These are phyloP conservation scores for Caenorhabditis afra DNA, from an alignment of 2,888 invertebrate species.

Conservation along the genomic window DNA sequence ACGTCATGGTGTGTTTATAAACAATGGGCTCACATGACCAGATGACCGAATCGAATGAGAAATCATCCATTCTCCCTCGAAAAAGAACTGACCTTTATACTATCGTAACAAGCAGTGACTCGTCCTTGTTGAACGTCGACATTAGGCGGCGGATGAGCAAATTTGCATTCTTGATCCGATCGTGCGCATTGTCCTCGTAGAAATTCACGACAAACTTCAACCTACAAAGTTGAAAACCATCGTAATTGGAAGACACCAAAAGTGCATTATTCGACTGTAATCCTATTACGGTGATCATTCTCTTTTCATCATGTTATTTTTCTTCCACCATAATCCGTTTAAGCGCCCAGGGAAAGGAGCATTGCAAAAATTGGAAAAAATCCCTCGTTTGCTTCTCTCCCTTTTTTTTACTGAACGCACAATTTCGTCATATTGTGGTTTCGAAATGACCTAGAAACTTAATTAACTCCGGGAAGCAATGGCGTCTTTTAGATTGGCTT, in stretches of 20 bases:
- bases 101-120: conserved; percentile 99
- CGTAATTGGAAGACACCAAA: conserved; percentile 15
- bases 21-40: conserved; percentile 48
- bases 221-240: conserved; percentile 75
- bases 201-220: conserved; percentile 97
- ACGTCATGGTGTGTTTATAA: conserved; percentile 35
- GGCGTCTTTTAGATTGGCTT: conserved; percentile 1
- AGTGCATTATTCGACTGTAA: conserved; percentile 20
- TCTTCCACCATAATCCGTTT: conserved; percentile 44
- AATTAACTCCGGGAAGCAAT: conserved; percentile 24
- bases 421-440: conserved; percentile 12
- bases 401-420: not conserved
- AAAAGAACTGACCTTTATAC: conserved; percentile 93
- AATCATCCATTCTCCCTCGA: not conserved
- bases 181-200: conserved; percentile 99
- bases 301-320: conserved; percentile 13
- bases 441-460: conserved; percentile 42
- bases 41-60: conserved; percentile 8
- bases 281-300: conserved; percentile 41
- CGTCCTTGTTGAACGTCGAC: conserved; percentile 99
- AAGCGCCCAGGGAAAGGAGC: conserved; percentile 17
- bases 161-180: conserved; percentile 99
- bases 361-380: conserved; percentile 2
- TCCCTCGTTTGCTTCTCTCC: not conserved
- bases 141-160: conserved; percentile 98